Evolutionary conservation across 1,140 invertebrate species (phyloP), one percentile per base, ranked within the genome.

Genomic region (Euura lappo): DNA sequence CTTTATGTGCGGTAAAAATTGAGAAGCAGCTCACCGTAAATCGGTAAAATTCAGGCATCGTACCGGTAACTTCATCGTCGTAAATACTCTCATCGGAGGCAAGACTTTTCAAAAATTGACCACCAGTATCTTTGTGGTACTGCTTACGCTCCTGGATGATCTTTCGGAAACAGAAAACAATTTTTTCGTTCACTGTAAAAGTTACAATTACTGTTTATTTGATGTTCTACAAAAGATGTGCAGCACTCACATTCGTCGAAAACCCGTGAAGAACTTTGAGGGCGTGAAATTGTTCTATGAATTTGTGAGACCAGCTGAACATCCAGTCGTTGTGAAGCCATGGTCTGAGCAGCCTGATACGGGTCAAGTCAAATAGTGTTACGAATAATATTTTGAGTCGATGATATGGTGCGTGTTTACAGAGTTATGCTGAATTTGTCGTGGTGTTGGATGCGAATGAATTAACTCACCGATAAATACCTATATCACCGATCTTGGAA

Each of bases 401-500:
- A 1, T 60, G 51, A 60, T 60, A 6, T 11, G 28, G 28, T 28
- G 28, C 28, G 28, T 28, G 28, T 28, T 28, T 28, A 28, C 28
- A 28, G 28, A 28, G 28, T 28, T 28, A 1, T 28, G 28, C 28
- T 1, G 28, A 28, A 28, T 28, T 28, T 28, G 28, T 28, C 70
- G 68, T 45, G 28, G 60, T 65, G 28, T 28, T 28, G 28, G 28
- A 28, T 28, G 28, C 28, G 28, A 28, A 71, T 10, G 13, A 65
- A 69, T 65, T 66, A 46, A 60, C 51, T 60, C 51, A 75, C 77
- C 77, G 79, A 46, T 75, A 75, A 43, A 76, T 43, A 11, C 74
- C 6, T 73, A 74, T 43, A 51, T 75, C 71, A 45, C 76, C 79
- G n/a, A 81, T 73, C 10, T 74, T 28, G 51, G 75, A 68, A 42